phyloP scores from a whole-genome alignment of 1,140 invertebrate genomes.

The Ostrea edulis region DNA sequence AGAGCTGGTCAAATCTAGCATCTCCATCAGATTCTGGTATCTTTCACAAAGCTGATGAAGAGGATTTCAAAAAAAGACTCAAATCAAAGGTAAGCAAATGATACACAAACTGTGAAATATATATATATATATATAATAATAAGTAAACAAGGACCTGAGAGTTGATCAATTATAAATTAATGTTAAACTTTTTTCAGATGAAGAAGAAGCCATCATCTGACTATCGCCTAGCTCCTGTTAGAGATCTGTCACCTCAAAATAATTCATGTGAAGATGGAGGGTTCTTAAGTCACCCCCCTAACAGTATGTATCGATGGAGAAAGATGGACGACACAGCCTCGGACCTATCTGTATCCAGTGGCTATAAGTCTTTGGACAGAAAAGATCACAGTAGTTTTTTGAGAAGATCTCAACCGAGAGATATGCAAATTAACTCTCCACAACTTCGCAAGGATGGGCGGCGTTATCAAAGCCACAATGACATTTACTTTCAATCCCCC shows the following conservation, averaged over 20 bases:
- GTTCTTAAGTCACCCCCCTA: not conserved
- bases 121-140: not conserved
- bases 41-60: conserved; percentile 27
- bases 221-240: conserved; percentile 24
- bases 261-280: conserved; percentile 18
- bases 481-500: conserved; percentile 50
- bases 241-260: conserved; percentile 15
- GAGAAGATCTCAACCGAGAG: conserved; percentile 7
- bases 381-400: not conserved
- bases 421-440: conserved; percentile 50
- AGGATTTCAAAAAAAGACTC: not conserved
- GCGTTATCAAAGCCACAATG: conserved; percentile 55
- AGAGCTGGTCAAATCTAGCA: conserved; percentile 65
- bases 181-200: not conserved
- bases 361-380: conserved; percentile 4
- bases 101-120: not conserved
- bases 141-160: not conserved
- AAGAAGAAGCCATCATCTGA: conserved; percentile 29
- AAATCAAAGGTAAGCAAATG: not conserved
- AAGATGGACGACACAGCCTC: not conserved
- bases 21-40: not conserved
- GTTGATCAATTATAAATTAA: not conserved
- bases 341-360: conserved; percentile 28
- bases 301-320: not conserved
- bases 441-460: conserved; percentile 41